These are phyloP conservation scores for Kryptopterus vitreolus DNA, from an alignment of 2,797 vertebrate species.

Conservation along the genomic window DNA sequence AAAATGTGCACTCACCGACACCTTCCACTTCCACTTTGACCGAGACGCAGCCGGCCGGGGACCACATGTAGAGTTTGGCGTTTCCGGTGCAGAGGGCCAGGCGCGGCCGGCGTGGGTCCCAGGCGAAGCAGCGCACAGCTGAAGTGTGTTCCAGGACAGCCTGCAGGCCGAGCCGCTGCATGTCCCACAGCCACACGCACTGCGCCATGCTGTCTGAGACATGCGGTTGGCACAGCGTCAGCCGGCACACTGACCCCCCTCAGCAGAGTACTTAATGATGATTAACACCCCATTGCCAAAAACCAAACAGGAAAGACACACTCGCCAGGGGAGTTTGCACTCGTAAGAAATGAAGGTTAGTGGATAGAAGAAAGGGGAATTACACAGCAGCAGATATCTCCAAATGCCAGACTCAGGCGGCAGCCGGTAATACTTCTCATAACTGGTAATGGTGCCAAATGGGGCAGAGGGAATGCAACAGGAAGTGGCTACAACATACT, in stretches of 20 bases:
- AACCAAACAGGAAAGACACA: constrained; percentile 42
- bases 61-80: constrained; percentile 87
- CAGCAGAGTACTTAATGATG: constrained; percentile 31
- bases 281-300: constrained; percentile 38
- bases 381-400: constrained; percentile 42
- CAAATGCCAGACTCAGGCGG: constrained; percentile 38
- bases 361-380: constrained; percentile 43
- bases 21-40: constrained; percentile 88
- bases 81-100: constrained; percentile 89
- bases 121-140: constrained; percentile 83
- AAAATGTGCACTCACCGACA: constrained; percentile 60
- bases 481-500: background rate
- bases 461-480: constrained; percentile 29
- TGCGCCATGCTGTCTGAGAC: constrained; percentile 84
- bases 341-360: constrained; percentile 27
- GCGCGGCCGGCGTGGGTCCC: constrained; percentile 85
- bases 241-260: constrained; percentile 33
- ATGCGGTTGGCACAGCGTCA: constrained; percentile 40
- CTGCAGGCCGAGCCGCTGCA: constrained; percentile 80
- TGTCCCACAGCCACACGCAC: constrained; percentile 91
- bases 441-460: constrained; percentile 38
- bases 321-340: constrained; percentile 41
- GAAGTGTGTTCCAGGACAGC: constrained; percentile 86
- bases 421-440: constrained; percentile 36
- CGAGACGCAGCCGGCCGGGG: constrained; percentile 82